Conservation (phyloP, 2,888 invertebrate genomes). For the Syrista parreyssii region DNA sequence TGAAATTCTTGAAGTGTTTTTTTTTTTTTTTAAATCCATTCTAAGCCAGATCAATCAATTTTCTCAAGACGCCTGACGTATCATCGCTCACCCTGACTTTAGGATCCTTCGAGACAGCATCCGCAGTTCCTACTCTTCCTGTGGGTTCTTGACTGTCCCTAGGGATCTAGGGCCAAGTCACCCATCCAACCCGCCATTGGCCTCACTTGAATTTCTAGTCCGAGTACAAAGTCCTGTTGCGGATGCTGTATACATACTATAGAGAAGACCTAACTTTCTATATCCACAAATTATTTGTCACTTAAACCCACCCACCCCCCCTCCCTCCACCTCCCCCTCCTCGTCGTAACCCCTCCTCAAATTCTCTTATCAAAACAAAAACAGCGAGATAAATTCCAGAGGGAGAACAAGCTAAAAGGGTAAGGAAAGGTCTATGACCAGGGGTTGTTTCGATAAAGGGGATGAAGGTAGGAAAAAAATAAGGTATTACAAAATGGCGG, state of each 20-base stretch:
- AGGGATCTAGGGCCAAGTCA: background rate
- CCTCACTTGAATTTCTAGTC: constrained; percentile 2
- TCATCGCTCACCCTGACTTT: constrained; percentile 1
- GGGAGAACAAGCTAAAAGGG: too few species aligned
- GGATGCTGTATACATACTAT: background rate
- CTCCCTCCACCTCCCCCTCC: background rate
- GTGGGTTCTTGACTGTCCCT: background rate
- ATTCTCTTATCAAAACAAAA: background rate
- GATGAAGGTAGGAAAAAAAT: too few species aligned
- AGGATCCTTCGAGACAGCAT: background rate
- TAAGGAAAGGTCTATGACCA: too few species aligned
- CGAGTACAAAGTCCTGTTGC: constrained; percentile 4
- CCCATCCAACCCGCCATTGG: background rate
- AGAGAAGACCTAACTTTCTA: too few species aligned
- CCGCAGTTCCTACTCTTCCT: background rate
- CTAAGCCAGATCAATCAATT: background rate
- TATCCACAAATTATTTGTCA: background rate
- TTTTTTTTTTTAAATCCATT: too few species aligned
- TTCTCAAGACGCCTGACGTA: background rate
- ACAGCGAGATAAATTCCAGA: too few species aligned
- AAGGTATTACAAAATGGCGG: too few species aligned
- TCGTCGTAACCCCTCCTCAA: background rate
- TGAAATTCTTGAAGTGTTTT: background rate
- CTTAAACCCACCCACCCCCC: too few species aligned
- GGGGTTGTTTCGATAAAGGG: too few species aligned